Evolutionary conservation across 2,888 invertebrate species (phyloP).

Genomic region (Rhabditoides inermis): DNA sequence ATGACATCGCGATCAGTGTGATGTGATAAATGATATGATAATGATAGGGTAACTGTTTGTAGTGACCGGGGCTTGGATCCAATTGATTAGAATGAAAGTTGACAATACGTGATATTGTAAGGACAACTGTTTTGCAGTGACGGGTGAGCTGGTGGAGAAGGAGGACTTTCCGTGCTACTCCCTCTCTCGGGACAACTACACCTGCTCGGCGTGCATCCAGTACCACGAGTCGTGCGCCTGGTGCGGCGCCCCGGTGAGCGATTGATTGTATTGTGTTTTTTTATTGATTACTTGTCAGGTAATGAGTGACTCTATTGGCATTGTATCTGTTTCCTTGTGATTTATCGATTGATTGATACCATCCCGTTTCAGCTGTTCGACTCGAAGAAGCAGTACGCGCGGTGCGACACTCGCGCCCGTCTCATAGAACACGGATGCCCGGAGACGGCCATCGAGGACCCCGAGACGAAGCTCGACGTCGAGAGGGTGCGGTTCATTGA

Average conservation of each 20-base stretch:
- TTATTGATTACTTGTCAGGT: not conserved
- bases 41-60: no score
- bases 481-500: slow-evolving; percentile 4
- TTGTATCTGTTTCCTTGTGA: not conserved
- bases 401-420: slow-evolving; percentile 45
- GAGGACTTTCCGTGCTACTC: slow-evolving; percentile 51
- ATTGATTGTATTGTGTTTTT: not conserved
- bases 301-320: not conserved
- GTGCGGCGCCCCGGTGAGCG: slow-evolving; percentile 46
- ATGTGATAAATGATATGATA: no score
- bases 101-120: no score
- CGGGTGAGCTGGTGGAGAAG: slow-evolving; percentile 43
- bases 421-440: slow-evolving; percentile 47
- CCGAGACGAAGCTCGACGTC: slow-evolving; percentile 26
- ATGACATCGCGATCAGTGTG: no score
- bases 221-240: slow-evolving; percentile 51
- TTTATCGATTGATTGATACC: not conserved
- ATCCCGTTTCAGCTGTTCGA: slow-evolving; percentile 41
- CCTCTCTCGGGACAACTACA: slow-evolving; percentile 50
- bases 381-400: slow-evolving; percentile 38
- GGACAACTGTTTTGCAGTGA: no score
- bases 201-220: slow-evolving; percentile 50
- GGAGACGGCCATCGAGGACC: slow-evolving; percentile 41
- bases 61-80: no score
- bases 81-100: no score